Evolutionary conservation across 2,113 vertebrate genomes (phyloP).

Genomic region (Microtus oregoni): DNA sequence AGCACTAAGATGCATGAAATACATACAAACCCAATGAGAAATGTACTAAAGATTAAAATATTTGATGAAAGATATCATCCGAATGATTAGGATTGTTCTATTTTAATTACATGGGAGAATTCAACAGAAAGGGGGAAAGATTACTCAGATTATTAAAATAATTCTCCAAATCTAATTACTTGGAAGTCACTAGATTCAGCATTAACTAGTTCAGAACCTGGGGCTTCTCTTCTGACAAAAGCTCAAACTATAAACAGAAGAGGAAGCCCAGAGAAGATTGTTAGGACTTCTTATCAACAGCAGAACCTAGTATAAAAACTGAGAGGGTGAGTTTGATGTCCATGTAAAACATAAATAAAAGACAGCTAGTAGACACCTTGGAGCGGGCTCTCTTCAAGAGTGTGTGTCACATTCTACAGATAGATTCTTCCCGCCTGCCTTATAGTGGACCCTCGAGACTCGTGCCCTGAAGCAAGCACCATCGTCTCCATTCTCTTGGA

Average conservation of each 20-base stretch:
- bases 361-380: background rate
- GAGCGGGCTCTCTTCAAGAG: background rate
- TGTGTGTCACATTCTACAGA: background rate
- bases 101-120: slow-evolving; percentile 45
- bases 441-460: background rate
- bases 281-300: background rate
- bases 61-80: slow-evolving; percentile 12
- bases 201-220: background rate
- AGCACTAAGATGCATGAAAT: slow-evolving; percentile 39
- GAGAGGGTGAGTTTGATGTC: slow-evolving; percentile 40
- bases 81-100: slow-evolving; percentile 27
- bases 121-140: slow-evolving; percentile 31
- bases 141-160: slow-evolving; percentile 60
- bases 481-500: background rate
- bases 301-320: slow-evolving; percentile 22
- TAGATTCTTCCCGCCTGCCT: background rate
- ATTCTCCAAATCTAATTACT: slow-evolving; percentile 49
- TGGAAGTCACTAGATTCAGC: slow-evolving; percentile 57
- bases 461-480: background rate
- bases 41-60: slow-evolving; percentile 32
- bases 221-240: background rate
- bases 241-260: slow-evolving; percentile 34
- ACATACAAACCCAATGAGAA: slow-evolving; percentile 5
- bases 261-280: slow-evolving; percentile 6
- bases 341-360: slow-evolving; percentile 49